These are phyloP conservation scores for Alligator mississippiensis DNA, from an alignment of 2,113 vertebrate species.

Conservation along the genomic window DNA sequence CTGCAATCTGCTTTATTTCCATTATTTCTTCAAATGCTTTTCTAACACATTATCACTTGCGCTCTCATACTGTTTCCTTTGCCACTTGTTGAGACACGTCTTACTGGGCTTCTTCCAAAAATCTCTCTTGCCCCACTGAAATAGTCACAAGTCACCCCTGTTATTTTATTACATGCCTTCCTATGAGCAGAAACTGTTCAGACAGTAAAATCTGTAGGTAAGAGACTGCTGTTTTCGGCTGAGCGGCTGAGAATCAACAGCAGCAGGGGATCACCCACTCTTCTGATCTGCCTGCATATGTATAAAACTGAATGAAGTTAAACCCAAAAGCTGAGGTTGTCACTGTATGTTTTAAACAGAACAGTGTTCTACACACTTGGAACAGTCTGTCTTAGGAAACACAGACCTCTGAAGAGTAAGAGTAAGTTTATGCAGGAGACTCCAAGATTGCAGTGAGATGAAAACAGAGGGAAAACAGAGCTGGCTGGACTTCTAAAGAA, in stretches of 20 bases:
- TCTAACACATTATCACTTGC: background rate
- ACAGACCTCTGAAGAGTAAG: background rate
- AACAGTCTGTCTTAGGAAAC: background rate
- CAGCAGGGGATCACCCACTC: accelerated
- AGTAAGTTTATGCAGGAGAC: accelerated
- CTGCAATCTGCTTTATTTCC: background rate
- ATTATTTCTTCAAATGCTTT: accelerated
- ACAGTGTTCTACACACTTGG: background rate
- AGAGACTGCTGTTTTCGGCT: background rate
- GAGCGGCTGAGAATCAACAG: background rate
- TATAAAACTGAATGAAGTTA: background rate
- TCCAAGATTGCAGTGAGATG: background rate
- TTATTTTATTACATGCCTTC: background rate
- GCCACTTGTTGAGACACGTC: background rate
- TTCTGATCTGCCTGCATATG: background rate
- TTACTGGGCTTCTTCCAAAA: background rate
- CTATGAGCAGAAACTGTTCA: background rate
- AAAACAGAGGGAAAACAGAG: background rate
- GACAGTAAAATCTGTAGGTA: background rate
- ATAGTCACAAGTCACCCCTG: background rate
- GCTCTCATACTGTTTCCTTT: background rate
- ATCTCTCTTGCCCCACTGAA: accelerated
- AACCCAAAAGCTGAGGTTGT: background rate
- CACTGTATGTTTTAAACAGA: background rate
- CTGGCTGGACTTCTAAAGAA: background rate